Evolutionary conservation across 1,140 invertebrate species (phyloP), one percentile per base, ranked within the genome.

Genomic region (Drosophila ananassae): DNA sequence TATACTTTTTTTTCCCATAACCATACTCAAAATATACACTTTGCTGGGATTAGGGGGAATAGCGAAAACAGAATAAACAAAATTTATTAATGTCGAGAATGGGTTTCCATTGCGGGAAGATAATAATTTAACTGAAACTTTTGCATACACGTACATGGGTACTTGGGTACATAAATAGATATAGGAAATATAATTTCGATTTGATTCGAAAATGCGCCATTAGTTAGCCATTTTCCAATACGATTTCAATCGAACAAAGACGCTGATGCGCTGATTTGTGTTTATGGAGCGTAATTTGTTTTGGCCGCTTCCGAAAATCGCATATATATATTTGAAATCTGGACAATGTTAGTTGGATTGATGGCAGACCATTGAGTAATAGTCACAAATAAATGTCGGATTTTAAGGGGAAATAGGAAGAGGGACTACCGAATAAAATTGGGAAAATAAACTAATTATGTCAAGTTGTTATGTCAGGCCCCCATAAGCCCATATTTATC

Each of bases 211-310:
- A 74, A 74, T 74, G 37, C 63, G 64, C 66, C 66, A 69, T 69
- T 69, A 69, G 66, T 37, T 56, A 24, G 62, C 62, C 28, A 32
- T 69, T 69, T 53, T 68, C 30, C 39, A 69, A 68, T 69, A 37
- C 44, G 24, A 56, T 74, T 74, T 74, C 59, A 53, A 74, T 52
- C 57, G 71, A 56, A 61, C 34, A 13, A 64, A 57, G 59, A 64
- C 32, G 44, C 52, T 25, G 34, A n/a, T 37, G 34, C 32, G 60
- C 60, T 74, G 72, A 74, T 74, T 74, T 69, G 74, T 74, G 72
- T 74, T 74, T 74, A 74, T 74, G 52, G 72, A 62, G 52, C 71
- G 69, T 62, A 73, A 73, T 73, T 69, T 73, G 51, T 73, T 62
- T 24, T 51, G 59, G 21, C 28, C 37, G 63, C 59, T 67, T 51